Base-by-base conservation (phyloP, 2,888 invertebrate species). In the Habrosyne pyritoides region DNA sequence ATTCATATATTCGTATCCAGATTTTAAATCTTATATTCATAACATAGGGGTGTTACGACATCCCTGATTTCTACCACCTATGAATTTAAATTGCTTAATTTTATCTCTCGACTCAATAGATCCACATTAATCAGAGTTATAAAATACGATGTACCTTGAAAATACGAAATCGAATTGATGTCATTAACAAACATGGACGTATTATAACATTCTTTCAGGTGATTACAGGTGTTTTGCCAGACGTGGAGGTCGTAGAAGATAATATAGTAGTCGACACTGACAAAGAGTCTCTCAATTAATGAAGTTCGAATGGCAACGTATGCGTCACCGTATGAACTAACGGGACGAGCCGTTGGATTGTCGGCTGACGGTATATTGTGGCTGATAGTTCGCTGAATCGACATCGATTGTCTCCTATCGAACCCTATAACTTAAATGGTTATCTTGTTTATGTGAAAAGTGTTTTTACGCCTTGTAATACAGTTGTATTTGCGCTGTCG, bases 181-280 rank as follows among this genome's bases (percentile, higher is more conserved):
- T 18, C 18, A 42, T n/a, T 42, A 42, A 42, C 42, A 8, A 18
- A 42, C 18, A 42, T 18, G 18, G 12, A 18, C 1, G n/a, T 42
- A 8, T 42, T 42, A n/a, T 42, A 18, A 8, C 18, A 18, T 18
- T 42, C 42, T 42, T 42, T 42, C 42, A 42, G 42, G 42, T n/a
- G 42, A 42, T 42, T 18, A 42, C 42, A 42, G 42, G 42, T 42
- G 42, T 42, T 42, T 42, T 36, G n/a, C 36, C 14, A 36, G 36
- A 36, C 14, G n/a, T 8, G 1, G 42, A 8, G 42, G n/a, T 18
- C 14, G 42, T 18, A 14, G 18, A n/a, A 18, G n/a, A 14, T 14
- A 18, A 42, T 42, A 42, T n/a, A 18, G 8, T 42, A 18, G 42
- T 42, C 8, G 7, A 5, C 42, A 8, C 42, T n/a, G 42, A 42